Evolutionary conservation across 1,140 invertebrate species (phyloP).

Genomic region (Micrasema minimum): DNA sequence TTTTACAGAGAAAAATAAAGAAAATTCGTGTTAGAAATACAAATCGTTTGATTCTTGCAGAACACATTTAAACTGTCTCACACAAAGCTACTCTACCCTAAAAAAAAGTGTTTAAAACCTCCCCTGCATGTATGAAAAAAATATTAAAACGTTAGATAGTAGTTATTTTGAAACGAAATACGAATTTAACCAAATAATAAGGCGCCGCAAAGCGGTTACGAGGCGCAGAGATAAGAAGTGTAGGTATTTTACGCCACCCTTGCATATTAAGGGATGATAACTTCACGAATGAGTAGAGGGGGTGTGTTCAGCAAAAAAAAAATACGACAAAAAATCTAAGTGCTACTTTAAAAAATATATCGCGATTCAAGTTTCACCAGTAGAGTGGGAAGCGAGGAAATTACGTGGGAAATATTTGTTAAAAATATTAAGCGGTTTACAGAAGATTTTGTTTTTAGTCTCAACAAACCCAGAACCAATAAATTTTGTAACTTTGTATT

Average conservation of each 20-base stretch:
- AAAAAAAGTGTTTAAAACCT: too few species aligned
- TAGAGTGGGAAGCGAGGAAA: not conserved
- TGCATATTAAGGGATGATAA: not conserved
- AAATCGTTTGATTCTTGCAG: too few species aligned
- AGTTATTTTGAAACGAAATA: conserved; percentile 16
- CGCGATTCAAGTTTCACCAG: not conserved
- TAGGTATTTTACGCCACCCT: conserved; percentile 5
- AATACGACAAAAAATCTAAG: not conserved
- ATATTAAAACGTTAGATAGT: not conserved
- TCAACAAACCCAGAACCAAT: too few species aligned
- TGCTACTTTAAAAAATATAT: not conserved
- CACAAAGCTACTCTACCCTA: too few species aligned
- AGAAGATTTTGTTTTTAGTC: too few species aligned
- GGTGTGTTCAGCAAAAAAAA: not conserved
- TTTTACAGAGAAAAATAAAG: too few species aligned
- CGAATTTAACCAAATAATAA: conserved; percentile 28
- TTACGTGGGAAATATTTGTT: not conserved
- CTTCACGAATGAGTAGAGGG: not conserved
- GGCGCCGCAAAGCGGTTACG: conserved; percentile 14
- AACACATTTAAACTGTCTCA: too few species aligned
- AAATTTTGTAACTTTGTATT: too few species aligned
- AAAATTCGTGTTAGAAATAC: too few species aligned
- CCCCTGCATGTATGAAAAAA: too few species aligned
- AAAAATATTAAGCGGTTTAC: not conserved
- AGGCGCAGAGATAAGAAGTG: not conserved